Percentiles rank a stretch among this genome's conserved stretches.
phyloP scores from a whole-genome alignment of 2,888 invertebrate genomes.

The Amitus sp. region DNA sequence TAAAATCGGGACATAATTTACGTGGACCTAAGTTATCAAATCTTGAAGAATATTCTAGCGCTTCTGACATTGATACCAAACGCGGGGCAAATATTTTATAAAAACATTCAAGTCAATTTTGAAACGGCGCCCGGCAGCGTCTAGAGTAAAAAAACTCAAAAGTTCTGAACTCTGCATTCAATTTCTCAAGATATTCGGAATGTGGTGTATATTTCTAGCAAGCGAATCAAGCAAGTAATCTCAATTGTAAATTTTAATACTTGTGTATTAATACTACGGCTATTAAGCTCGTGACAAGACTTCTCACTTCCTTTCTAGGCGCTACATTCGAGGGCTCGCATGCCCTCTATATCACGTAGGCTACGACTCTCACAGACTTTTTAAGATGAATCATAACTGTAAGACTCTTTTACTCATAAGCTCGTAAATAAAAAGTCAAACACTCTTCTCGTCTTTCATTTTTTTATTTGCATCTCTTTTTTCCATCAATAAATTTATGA shows the following conservation, averaged over 20 bases:
- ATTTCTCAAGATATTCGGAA: not conserved
- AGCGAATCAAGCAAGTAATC: slow-evolving; percentile 7
- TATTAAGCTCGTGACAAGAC: slow-evolving; percentile 34
- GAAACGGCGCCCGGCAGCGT: too few relatives aligned
- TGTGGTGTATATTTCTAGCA: slow-evolving; percentile 4
- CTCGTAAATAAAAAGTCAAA: slow-evolving; percentile 52
- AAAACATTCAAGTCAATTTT: too few relatives aligned
- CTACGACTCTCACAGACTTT: slow-evolving; percentile 1
- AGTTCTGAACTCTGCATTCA: not conserved
- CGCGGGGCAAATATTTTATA: too few relatives aligned
- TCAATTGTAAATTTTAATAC: slow-evolving; percentile 13
- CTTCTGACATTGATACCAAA: too few relatives aligned
- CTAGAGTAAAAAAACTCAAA: too few relatives aligned
- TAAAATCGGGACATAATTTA: too few relatives aligned
- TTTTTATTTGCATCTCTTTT: too few relatives aligned
- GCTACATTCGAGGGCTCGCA: slow-evolving; percentile 53
- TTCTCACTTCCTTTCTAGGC: slow-evolving; percentile 54
- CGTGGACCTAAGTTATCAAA: too few relatives aligned
- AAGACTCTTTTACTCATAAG: slow-evolving; percentile 57
- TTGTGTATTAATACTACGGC: not conserved
- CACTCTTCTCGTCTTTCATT: too few relatives aligned
- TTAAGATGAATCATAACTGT: slow-evolving; percentile 44
- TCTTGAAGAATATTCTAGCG: too few relatives aligned
- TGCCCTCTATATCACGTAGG: slow-evolving; percentile 45
- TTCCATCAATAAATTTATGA: too few relatives aligned